Evolutionary conservation across 2,113 vertebrate species (phyloP).

Genomic region (Condylura cristata): DNA sequence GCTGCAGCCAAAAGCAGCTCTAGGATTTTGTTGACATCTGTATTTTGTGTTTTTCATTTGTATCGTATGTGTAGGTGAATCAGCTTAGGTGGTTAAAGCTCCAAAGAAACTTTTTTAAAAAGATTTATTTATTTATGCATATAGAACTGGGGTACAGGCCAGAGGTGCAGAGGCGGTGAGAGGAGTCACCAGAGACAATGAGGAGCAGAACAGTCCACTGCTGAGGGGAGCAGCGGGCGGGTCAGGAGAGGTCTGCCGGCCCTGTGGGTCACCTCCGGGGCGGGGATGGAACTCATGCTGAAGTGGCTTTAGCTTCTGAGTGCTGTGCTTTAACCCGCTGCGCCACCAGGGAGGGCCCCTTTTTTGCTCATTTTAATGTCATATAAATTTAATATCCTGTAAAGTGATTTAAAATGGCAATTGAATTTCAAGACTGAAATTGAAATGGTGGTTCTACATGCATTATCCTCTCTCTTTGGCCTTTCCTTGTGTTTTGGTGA

Average conservation of each 20-base stretch:
- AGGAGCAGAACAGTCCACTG: too few relatives aligned
- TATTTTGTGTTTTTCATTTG: neutral
- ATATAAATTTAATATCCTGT: neutral
- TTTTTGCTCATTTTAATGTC: constrained; percentile 1
- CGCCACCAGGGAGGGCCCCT: too few relatives aligned
- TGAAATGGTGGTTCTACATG: neutral
- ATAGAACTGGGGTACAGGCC: too few relatives aligned
- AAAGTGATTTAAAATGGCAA: neutral
- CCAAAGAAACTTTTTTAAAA: neutral
- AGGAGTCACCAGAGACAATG: too few relatives aligned
- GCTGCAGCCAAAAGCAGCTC: neutral
- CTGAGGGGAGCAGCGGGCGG: too few relatives aligned
- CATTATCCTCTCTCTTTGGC: neutral
- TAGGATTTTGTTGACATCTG: neutral
- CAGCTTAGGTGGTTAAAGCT: neutral
- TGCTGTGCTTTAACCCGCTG: too few relatives aligned
- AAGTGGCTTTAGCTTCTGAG: too few relatives aligned
- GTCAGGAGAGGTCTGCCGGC: too few relatives aligned
- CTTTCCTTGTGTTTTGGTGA: neutral
- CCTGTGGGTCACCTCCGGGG: too few relatives aligned
- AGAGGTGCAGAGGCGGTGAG: too few relatives aligned
- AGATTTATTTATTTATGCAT: too few relatives aligned
- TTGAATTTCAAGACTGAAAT: neutral
- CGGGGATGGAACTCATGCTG: too few relatives aligned
- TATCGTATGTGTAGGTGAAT: neutral